Base-by-base conservation (phyloP, 2,113 vertebrate species). In the Tachuris rubrigastra region DNA sequence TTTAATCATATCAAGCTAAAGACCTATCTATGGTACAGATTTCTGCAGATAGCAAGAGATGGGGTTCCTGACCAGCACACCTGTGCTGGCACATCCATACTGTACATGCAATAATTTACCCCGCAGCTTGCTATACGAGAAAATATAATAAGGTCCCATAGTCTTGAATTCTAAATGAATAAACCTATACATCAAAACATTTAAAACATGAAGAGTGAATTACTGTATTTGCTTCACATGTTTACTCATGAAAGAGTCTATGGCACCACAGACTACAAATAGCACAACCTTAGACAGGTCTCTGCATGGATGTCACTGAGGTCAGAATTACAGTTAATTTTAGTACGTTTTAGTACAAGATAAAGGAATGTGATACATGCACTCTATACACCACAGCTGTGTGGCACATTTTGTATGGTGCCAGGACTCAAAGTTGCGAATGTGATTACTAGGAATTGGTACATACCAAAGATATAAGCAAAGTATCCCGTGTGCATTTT, bases 81-180 rank as follows among this genome's bases (percentile, higher is more conserved):
- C 15, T 58, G 16, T 39, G 28, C 39, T 78, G n/a, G 13, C 33
- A 73, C n/a, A 55, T 50, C 16, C 44, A 2, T n/a, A 14, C 5
- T 49, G 28, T 2, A 1, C 0, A 0, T 17, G 28, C 24, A 30
- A 17, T 50, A 8, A 47, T 76, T 72, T 79, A 42, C 37, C 9
- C 31, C 14, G 28, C 27, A 68, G 14, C 18, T 56, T 55, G 31
- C 68, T 84, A 73, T 50, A 49, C 0, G 0, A 87, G 41, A 55
- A 47, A 55, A 41, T 72, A 47, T 23, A 55, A 59, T 35, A 30
- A 65, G 35, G 18, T 65, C 42, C 27, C 27, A 37, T 52, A 56
- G 49, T 44, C 22, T 44, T 65, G 41, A 80, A 52, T 62, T 28
- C 35, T 39, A 41, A 68, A 60, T 30, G 10, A 84, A 73, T 28